Evolutionary conservation across 2,113 vertebrate genomes (phyloP).

Genomic region (Aix galericulata): DNA sequence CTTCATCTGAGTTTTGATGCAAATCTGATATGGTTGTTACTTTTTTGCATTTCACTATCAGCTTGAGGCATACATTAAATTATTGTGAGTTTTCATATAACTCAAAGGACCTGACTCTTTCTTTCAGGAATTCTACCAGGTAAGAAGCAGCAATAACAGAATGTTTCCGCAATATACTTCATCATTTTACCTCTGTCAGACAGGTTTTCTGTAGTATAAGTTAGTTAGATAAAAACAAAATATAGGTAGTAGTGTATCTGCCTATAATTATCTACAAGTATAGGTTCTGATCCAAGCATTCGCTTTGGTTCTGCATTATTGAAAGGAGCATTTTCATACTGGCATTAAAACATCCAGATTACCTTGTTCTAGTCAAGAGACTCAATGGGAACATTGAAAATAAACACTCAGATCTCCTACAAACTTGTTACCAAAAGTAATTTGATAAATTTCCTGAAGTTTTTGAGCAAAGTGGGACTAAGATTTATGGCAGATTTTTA

Average conservation of each 20-base stretch:
- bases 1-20: background rate
- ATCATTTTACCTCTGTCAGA: background rate
- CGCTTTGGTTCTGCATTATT: background rate
- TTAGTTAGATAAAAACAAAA: background rate
- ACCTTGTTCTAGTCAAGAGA: background rate
- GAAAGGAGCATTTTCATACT: background rate
- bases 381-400: background rate
- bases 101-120: background rate
- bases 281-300: background rate
- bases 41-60: background rate
- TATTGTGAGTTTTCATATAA: background rate
- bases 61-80: background rate
- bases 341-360: background rate
- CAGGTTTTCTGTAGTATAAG: background rate
- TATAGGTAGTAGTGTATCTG: background rate
- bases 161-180: background rate
- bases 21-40: background rate
- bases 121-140: background rate
- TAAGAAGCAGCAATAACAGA: background rate
- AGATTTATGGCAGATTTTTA: background rate
- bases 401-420: background rate
- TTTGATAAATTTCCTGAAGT: background rate
- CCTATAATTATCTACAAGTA: background rate
- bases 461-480: background rate
- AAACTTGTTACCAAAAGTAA: background rate